phyloP scores from a whole-genome alignment of 2,113 vertebrate genomes.

The Numida meleagris region DNA sequence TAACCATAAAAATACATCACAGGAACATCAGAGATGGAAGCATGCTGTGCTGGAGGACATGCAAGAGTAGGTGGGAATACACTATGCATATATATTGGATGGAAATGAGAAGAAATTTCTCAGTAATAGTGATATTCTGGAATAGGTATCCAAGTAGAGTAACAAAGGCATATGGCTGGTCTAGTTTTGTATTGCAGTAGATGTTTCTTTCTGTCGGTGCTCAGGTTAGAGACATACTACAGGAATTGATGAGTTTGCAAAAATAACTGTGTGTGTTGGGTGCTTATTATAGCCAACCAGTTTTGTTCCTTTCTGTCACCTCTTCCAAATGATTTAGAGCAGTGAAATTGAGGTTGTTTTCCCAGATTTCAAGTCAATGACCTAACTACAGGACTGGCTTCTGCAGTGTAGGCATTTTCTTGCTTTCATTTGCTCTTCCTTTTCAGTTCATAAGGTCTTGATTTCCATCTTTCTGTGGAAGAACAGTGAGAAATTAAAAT shows the following conservation, averaged over 20 bases:
- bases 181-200: background rate
- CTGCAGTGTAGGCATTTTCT: background rate
- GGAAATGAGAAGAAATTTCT: background rate
- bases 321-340: background rate
- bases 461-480: background rate
- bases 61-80: background rate
- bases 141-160: background rate
- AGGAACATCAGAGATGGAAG: background rate
- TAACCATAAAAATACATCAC: background rate
- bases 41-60: background rate
- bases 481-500: background rate
- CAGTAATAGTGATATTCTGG: background rate
- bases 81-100: background rate
- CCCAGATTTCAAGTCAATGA: background rate
- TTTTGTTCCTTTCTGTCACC: background rate
- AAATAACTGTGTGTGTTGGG: background rate
- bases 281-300: background rate
- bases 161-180: background rate
- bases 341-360: background rate
- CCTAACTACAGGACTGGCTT: background rate
- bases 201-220: background rate
- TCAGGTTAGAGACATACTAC: background rate
- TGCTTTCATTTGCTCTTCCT: background rate
- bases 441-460: background rate
- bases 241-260: background rate